phyloP scores from a whole-genome alignment of 2,113 vertebrate genomes.

The Machaerirhynchus nigripectus region DNA sequence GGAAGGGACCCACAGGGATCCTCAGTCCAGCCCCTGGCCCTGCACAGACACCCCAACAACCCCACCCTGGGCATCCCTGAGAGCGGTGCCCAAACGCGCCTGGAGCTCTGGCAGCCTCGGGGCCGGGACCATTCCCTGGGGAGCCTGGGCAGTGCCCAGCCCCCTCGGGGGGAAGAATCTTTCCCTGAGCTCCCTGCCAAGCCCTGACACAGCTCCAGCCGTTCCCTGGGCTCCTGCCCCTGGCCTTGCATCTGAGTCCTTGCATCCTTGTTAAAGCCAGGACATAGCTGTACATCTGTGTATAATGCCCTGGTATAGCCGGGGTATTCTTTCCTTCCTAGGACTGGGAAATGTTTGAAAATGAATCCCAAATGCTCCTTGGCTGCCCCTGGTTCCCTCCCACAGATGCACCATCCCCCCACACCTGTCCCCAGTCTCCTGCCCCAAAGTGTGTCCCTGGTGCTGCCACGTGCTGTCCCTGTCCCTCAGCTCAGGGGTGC shows the following conservation, averaged over 20 bases:
- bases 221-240: neutral
- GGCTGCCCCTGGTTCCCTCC: neutral
- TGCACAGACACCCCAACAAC: neutral
- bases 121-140: neutral
- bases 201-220: neutral
- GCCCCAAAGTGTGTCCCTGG: neutral
- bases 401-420: neutral
- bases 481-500: neutral
- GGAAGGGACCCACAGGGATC: accelerated
- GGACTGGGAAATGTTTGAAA: neutral
- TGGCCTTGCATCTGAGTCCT: neutral
- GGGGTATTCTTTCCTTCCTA: neutral
- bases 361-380: neutral
- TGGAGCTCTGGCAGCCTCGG: neutral
- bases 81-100: neutral
- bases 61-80: neutral
- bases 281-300: no score
- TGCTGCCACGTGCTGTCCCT: neutral
- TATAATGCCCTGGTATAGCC: neutral
- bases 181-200: neutral
- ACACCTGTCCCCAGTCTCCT: neutral
- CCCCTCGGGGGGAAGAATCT: neutral
- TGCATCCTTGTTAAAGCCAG: neutral
- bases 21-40: accelerated
- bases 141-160: neutral